Evolutionary conservation across 2,888 invertebrate species (phyloP), one percentile per base, ranked within the genome.

Genomic region (Macaria liturata): DNA sequence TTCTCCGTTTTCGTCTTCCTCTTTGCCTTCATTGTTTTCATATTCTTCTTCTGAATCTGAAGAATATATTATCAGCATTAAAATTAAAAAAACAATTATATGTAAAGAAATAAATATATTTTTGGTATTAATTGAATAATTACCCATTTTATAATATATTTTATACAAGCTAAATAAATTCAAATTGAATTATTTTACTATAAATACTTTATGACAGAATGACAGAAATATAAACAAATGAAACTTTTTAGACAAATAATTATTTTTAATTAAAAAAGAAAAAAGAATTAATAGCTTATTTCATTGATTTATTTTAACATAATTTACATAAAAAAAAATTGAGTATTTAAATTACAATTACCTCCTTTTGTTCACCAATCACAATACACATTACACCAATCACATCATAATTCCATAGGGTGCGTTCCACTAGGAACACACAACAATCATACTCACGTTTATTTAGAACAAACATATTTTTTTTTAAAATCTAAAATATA

Each of bases 1-100:
- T 45, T 54, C 49, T 53, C 40, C 46, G 49, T 58, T 58, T 48
- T 44, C 34, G 20, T 20, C 20, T 58, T 54, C 57, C 51, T 51
- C 57, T 57, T 57, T 51, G 51, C 51, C 51, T 57, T 57, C 47
- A 51, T 57, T 51, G 51, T 51, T 51, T 57, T 57, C 47, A 51
- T 57, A 57, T 57, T 57, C 47, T 57, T 57, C 47, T 57, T 57
- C 47, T 44, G 45, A 51, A 51, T 44, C 51, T 51, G 34, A 51
- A 51, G 51, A 51, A 51, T 51, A 57, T 57, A 44, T 57, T 6
- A 34, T 34, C 49, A 57, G 49, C 48, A 57, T 53, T 57, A 57
- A 57, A 57, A 57, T 37, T 52, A n/a, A 45, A 45, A 45, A 52
- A 53, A 51, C 46, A 57, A 52, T 57, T 57, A 46, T 49, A 48